Percentiles rank a stretch among this genome's conserved stretches.
Conservation (phyloP, 1,140 invertebrate species). For the Eupristina koningsbergeri region DNA sequence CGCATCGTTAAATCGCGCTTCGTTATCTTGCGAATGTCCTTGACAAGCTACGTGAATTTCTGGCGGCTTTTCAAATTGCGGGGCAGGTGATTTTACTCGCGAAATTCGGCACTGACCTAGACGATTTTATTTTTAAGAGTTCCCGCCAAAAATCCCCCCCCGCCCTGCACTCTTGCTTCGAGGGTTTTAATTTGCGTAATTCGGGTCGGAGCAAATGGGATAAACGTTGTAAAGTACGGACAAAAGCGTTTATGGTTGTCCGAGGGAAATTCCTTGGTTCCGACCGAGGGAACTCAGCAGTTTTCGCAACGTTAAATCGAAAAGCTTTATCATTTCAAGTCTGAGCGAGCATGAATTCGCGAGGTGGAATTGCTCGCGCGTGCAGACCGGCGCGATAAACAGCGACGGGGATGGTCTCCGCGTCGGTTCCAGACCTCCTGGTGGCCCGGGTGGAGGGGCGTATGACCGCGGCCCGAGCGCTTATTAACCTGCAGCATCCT, state of each 20-base stretch:
- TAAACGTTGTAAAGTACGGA: constrained; percentile 2
- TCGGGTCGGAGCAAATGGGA: background rate
- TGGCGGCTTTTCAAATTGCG: no score
- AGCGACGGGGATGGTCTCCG: background rate
- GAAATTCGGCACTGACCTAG: no score
- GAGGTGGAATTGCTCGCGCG: background rate
- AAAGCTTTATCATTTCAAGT: constrained; percentile 43
- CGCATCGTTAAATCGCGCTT: no score
- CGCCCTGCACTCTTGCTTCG: no score
- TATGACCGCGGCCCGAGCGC: constrained; percentile 44
- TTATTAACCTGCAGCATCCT: constrained; percentile 67
- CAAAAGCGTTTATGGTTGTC: background rate
- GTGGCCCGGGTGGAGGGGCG: no score
- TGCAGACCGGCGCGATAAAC: background rate
- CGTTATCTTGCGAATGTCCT: no score
- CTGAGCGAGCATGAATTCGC: constrained; percentile 12
- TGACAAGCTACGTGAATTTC: background rate
- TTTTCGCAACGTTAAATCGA: constrained; percentile 29
- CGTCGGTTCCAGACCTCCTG: no score
- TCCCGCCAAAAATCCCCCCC: no score
- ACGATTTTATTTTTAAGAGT: no score
- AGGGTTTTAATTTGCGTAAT: background rate
- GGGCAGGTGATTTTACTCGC: no score
- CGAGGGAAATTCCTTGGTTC: constrained; percentile 6
- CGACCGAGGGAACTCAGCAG: background rate